phyloP scores from a whole-genome alignment of 2,888 invertebrate genomes.

The Eupithecia vulgata region DNA sequence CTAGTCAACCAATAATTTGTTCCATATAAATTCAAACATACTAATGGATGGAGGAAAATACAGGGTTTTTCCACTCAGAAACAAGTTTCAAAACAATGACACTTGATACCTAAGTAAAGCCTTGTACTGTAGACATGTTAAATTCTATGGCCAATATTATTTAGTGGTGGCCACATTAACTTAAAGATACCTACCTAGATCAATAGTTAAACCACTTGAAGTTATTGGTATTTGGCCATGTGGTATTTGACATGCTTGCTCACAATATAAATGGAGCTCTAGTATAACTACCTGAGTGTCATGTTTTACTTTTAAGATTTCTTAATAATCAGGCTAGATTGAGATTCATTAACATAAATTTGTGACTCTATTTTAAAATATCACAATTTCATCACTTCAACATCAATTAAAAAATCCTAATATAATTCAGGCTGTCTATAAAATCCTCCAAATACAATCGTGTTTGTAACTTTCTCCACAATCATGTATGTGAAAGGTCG shows the following conservation, averaged over 20 bases:
- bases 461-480: conserved; percentile 84
- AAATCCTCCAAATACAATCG: conserved; percentile 75
- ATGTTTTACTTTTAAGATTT: not conserved
- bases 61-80: conserved; percentile 29
- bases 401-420: conserved; percentile 44
- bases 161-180: not conserved
- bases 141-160: not conserved
- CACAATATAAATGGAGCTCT: not conserved
- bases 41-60: conserved; percentile 10
- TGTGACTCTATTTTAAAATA: conserved; percentile 16
- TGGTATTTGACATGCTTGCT: not conserved
- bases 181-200: not conserved
- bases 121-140: not conserved
- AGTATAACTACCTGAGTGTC: not conserved
- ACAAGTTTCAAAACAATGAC: conserved; percentile 30
- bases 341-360: conserved; percentile 19
- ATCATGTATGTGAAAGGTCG: conserved; percentile 88
- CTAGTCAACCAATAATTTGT: not conserved
- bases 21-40: not conserved
- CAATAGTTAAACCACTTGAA: not conserved
- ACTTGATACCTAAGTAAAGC: conserved; percentile 14
- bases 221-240: not conserved
- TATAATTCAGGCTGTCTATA: conserved; percentile 69
- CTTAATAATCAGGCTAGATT: not conserved
- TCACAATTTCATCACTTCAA: conserved; percentile 19